Conservation (phyloP, 2,888 invertebrate genomes). For the Andrena trimmerana region DNA sequence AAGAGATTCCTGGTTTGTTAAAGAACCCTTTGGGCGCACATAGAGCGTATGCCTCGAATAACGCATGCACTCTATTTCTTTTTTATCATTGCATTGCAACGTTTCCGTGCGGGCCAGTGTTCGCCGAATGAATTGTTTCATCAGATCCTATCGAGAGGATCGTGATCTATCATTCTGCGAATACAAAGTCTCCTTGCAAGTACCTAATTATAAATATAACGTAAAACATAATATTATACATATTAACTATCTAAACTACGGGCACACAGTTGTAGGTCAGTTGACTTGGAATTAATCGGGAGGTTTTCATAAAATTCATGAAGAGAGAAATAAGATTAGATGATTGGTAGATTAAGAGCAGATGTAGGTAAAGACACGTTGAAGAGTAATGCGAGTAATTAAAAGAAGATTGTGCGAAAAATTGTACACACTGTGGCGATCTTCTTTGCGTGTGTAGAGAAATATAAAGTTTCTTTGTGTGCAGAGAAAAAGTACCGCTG, state of each 20-base stretch:
- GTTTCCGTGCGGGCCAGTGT: neutral
- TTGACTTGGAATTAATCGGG: slow-evolving; percentile 5
- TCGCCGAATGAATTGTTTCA: neutral
- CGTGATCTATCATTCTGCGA: slow-evolving; percentile 15
- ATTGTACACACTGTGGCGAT: neutral
- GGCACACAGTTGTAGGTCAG: slow-evolving; percentile 13
- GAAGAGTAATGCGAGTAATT: slow-evolving; percentile 40
- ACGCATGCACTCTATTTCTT: slow-evolving; percentile 2
- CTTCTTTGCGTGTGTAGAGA: neutral
- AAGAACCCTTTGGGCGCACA: neutral
- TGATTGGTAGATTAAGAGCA: slow-evolving; percentile 18
- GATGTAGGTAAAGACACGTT: slow-evolving; percentile 14
- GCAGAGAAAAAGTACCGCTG: neutral
- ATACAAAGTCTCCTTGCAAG: slow-evolving; percentile 20
- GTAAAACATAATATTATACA: slow-evolving; percentile 15
- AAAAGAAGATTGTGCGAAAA: slow-evolving; percentile 8
- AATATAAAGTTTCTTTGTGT: neutral
- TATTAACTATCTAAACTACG: slow-evolving; percentile 20
- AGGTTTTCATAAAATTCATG: slow-evolving; percentile 1
- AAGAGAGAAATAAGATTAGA: slow-evolving; percentile 9
- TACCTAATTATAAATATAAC: slow-evolving; percentile 30
- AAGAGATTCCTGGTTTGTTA: slow-evolving; percentile 2
- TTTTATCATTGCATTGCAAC: neutral
- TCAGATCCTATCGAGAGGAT: slow-evolving; percentile 8
- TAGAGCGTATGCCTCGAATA: neutral